These are phyloP conservation scores for Champsocephalus gunnari DNA, from an alignment of 2,797 vertebrate species.

Conservation along the genomic window DNA sequence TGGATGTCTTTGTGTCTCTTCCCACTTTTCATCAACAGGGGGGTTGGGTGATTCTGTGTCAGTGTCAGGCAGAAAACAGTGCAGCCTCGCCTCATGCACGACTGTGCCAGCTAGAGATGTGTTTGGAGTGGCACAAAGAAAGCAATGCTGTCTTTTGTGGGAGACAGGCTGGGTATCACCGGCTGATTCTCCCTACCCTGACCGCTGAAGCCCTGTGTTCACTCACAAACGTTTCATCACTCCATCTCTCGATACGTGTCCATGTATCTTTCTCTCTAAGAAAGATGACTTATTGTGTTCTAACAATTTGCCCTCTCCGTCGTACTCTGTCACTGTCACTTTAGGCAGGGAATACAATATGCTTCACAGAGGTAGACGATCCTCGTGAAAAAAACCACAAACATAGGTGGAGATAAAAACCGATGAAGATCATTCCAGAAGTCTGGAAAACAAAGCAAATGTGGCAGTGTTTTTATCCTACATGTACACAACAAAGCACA, in stretches of 20 bases:
- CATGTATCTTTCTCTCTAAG: conserved; percentile 32
- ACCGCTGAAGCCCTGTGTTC: conserved; percentile 51
- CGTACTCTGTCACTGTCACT: conserved; percentile 12
- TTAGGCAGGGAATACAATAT: conserved; percentile 11
- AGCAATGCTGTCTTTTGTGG: conserved; percentile 56
- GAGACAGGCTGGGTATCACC: conserved; percentile 37
- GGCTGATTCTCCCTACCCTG: conserved; percentile 38
- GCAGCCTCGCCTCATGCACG: conserved; percentile 61
- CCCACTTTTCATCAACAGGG: conserved; percentile 62
- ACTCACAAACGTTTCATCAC: conserved; percentile 57
- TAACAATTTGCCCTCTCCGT: conserved; percentile 12
- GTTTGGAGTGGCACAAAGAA: conserved; percentile 62
- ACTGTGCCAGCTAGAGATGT: conserved; percentile 67
- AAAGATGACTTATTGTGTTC: conserved; percentile 32
- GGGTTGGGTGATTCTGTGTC: conserved; percentile 60
- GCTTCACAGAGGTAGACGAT: background rate
- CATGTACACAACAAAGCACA: background rate
- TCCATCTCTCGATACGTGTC: conserved; percentile 15
- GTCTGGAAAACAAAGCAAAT: background rate
- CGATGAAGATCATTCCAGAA: background rate
- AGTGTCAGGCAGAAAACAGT: conserved; percentile 64
- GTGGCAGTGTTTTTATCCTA: background rate
- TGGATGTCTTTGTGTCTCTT: conserved; percentile 67
- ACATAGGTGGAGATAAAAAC: background rate
- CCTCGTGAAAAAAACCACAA: background rate